Percentiles rank a stretch among this genome's conserved stretches.
Evolutionary conservation across 2,888 invertebrate genomes (phyloP).

Genomic region (Drosophila anomalipes): DNA sequence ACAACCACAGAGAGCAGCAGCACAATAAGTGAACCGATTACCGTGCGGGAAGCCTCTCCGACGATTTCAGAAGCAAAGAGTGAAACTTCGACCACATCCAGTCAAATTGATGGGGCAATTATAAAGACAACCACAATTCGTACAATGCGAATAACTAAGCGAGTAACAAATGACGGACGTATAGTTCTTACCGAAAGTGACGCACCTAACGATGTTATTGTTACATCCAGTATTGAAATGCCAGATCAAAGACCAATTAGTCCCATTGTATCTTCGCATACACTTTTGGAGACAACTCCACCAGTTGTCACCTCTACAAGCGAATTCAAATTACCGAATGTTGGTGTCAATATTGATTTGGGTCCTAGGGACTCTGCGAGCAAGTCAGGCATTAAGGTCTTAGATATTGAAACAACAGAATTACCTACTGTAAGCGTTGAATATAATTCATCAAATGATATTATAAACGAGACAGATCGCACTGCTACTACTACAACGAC

Average conservation of each 20-base stretch:
- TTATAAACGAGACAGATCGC: slow-evolving; percentile 44
- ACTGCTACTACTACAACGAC: slow-evolving; percentile 71
- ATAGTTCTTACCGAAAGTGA: slow-evolving; percentile 77
- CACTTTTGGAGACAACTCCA: slow-evolving; percentile 30
- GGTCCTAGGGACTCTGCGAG: slow-evolving; percentile 43
- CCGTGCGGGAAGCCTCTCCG: slow-evolving; percentile 69
- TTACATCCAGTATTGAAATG: slow-evolving; percentile 81
- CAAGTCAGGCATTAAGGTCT: slow-evolving; percentile 68
- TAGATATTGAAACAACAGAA: slow-evolving; percentile 75
- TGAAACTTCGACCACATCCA: slow-evolving; percentile 71
- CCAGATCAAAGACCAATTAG: slow-evolving; percentile 71
- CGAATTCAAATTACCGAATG: slow-evolving; percentile 46
- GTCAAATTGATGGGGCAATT: slow-evolving; percentile 78
- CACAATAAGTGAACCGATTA: slow-evolving; percentile 69
- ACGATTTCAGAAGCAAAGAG: slow-evolving; percentile 67
- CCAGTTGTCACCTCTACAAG: slow-evolving; percentile 49
- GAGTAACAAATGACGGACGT: slow-evolving; percentile 80
- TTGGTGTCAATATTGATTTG: slow-evolving; percentile 67
- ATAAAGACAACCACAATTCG: slow-evolving; percentile 84
- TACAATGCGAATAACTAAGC: slow-evolving; percentile 82
- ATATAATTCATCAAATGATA: slow-evolving; percentile 44
- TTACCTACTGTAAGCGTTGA: slow-evolving; percentile 43
- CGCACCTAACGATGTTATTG: slow-evolving; percentile 76
- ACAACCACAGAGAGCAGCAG: slow-evolving; percentile 67
- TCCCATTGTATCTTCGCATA: slow-evolving; percentile 50